Evolutionary conservation across 2,113 vertebrate species (phyloP).

Genomic region (Coptodon bakossiorum): DNA sequence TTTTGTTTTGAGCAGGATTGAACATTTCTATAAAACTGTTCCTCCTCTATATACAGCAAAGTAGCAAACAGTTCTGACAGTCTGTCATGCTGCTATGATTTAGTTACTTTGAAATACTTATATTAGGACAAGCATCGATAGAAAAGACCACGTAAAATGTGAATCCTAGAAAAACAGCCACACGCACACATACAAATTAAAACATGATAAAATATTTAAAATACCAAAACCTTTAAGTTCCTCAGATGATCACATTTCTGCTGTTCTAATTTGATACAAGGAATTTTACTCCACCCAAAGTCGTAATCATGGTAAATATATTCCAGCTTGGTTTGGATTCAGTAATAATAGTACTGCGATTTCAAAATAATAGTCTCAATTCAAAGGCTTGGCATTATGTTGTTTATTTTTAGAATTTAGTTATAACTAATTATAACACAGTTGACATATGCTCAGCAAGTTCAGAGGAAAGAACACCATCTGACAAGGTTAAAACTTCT

Average conservation of each 20-base stretch:
- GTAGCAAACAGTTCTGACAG: not conserved
- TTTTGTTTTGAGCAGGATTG: not conserved
- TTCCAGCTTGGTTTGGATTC: not conserved
- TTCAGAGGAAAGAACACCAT: not conserved
- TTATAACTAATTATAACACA: not conserved
- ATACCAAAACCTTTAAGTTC: not conserved
- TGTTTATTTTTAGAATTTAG: conserved; percentile 8
- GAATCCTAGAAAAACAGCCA: not conserved
- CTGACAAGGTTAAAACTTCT: not conserved
- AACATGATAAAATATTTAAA: not conserved
- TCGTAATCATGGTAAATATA: not conserved
- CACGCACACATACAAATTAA: not conserved
- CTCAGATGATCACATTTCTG: not conserved
- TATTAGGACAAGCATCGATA: not conserved
- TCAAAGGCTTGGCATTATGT: not conserved
- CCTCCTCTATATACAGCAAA: not conserved
- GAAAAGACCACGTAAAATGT: not conserved
- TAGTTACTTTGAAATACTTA: not conserved
- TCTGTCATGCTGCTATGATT: not conserved
- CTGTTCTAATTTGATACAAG: not conserved
- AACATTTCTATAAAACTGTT: not conserved
- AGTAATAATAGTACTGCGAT: not conserved
- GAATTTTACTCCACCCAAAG: not conserved
- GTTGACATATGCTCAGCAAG: not conserved
- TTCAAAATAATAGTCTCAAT: not conserved